Conservation (phyloP, 92 coral and sea anemone species). For the Actinostola sp. region DNA sequence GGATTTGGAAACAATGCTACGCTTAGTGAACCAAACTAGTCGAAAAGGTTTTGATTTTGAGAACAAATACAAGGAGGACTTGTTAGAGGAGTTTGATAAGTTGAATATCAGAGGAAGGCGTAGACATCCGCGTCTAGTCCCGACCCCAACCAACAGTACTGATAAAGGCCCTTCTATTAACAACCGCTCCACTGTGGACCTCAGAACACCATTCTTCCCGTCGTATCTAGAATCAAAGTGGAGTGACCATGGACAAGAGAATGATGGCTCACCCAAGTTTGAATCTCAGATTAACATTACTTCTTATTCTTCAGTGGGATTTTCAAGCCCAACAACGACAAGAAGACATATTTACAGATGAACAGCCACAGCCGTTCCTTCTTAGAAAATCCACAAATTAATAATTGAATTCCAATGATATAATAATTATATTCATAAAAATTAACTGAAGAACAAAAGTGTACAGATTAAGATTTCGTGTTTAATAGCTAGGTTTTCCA, state of each 20-base stretch:
- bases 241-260: not conserved
- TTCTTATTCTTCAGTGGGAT: conserved; percentile 46
- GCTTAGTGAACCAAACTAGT: conserved; percentile 11
- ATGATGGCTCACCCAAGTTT: conserved; percentile 31
- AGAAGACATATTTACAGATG: conserved; percentile 1
- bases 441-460: no score
- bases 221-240: not conserved
- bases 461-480: no score
- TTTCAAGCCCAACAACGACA: conserved; percentile 15
- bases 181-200: conserved; percentile 24
- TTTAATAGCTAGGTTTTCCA: no score
- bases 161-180: conserved; percentile 18
- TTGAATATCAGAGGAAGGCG: conserved; percentile 11
- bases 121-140: not conserved
- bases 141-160: not conserved
- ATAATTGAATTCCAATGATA: no score
- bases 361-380: no score
- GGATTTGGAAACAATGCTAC: conserved; percentile 46
- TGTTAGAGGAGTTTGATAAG: conserved; percentile 17
- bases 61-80: conserved; percentile 6
- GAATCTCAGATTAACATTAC: conserved; percentile 52
- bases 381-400: no score
- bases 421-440: no score
- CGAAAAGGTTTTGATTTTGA: conserved; percentile 6
- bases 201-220: conserved; percentile 13